A percentile compares a stretch with the other conserved stretches of the same genome.
Evolutionary conservation across 1,140 invertebrate genomes (phyloP).

Genomic region (Homalodisca vitripennis): DNA sequence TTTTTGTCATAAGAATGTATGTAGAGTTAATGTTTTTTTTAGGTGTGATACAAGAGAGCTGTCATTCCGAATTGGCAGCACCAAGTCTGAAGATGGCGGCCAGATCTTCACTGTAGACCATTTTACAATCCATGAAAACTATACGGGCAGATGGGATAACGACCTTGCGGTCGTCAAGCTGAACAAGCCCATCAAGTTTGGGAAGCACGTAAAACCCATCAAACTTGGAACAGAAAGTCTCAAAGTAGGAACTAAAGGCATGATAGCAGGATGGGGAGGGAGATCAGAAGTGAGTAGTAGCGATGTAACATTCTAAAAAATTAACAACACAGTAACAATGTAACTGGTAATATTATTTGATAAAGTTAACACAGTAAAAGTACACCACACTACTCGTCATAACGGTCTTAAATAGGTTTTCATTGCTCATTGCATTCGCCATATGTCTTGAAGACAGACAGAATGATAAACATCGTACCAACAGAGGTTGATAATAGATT

Average conservation of each 20-base stretch:
- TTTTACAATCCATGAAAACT: background rate
- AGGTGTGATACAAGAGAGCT: background rate
- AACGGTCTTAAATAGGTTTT: no score
- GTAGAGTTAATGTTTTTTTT: no score
- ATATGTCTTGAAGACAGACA: no score
- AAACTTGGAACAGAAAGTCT: background rate
- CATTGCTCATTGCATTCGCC: no score
- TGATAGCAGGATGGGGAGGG: background rate
- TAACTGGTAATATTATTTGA: no score
- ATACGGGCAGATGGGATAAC: background rate
- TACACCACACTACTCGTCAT: no score
- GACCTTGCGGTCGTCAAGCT: background rate
- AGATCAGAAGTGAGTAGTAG: background rate
- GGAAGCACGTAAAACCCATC: background rate
- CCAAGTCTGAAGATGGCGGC: background rate
- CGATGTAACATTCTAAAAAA: no score
- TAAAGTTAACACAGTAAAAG: no score
- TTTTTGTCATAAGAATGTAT: no score
- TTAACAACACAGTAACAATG: no score
- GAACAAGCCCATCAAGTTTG: background rate
- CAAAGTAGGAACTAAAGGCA: background rate
- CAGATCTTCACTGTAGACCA: background rate
- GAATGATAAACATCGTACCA: no score
- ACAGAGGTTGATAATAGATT: no score
- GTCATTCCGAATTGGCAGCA: background rate